Evolutionary conservation across 2,113 vertebrate genomes (phyloP), one percentile per base, ranked within the genome.

Genomic region (Crocuta crocuta): DNA sequence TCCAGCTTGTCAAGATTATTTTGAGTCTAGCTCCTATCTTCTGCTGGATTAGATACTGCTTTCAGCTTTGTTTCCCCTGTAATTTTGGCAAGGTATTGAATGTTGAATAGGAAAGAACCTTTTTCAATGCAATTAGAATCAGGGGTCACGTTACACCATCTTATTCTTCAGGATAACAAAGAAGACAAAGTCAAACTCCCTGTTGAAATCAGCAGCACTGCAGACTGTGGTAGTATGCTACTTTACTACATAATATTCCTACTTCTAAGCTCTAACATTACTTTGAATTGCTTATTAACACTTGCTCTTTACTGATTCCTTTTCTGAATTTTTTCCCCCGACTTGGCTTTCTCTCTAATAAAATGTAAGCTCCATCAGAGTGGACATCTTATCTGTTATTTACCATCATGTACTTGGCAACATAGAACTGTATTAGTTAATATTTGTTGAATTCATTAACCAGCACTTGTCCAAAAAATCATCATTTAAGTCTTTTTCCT

Each of bases 61-160:
- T 97, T 96, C 45, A 88, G 33, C 65, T 88, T 66, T 88, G 19
- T 73, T 87, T 91, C 88, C 95, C 63, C 70, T 93, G 43, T 4
- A 96, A 71, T 95, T 84, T 71, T 97, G 90, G 89, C 58, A 95
- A 89, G 76, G 68, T 97, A 96, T 93, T 97, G 92, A 96, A 88
- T 94, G 76, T 65, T 68, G n/a, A 94, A 45, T 89, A 48, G 45
- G 53, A 94, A 97, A 85, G 66, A 96, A 97, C 4, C 50, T 92
- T 87, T 95, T 95, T 81, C 58, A 78, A 94, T 89, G 43, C 58
- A 95, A 94, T 95, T 97, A 97, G 45, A 95, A 89, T 73, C 58
- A 92, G 94, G 87, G 74, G 83, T 87, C 87, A 95, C 7, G 65
- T 94, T 95, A 95, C 74, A 89, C 33, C 13, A 26, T 85, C 35